Evolutionary conservation across 2,888 invertebrate genomes (phyloP).

Genomic region (Gari tellinella): DNA sequence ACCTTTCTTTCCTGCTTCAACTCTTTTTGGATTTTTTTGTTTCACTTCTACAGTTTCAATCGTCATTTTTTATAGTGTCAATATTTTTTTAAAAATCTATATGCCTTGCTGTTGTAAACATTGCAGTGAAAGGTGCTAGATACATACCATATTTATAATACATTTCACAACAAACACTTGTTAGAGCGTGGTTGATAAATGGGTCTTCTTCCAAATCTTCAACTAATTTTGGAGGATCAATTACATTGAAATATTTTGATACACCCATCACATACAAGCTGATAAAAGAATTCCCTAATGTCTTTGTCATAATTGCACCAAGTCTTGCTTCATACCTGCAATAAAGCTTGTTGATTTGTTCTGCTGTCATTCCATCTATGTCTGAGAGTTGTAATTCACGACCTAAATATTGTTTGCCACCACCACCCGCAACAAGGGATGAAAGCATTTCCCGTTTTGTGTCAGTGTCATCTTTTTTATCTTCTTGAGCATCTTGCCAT

Average conservation of each 20-base stretch:
- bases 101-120: no score
- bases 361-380: constrained; percentile 38
- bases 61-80: no score
- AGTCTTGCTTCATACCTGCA: constrained; percentile 46
- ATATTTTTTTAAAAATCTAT: no score
- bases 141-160: no score
- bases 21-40: no score
- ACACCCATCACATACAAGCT: constrained; percentile 45
- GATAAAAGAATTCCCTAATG: constrained; percentile 43
- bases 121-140: no score
- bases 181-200: no score
- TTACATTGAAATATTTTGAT: constrained; percentile 34
- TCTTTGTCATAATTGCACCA: constrained; percentile 46
- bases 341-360: constrained; percentile 41
- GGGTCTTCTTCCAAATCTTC: no score
- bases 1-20: no score
- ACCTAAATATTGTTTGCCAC: constrained; percentile 41
- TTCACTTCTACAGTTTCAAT: no score
- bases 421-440: constrained; percentile 44
- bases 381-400: constrained; percentile 28
- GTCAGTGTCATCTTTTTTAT: constrained; percentile 20
- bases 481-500: constrained; percentile 14
- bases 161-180: no score
- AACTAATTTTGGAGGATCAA: constrained; percentile 42
- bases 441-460: constrained; percentile 42